phyloP scores from a whole-genome alignment of 2,888 invertebrate species.

The Polymixis lichenea region DNA sequence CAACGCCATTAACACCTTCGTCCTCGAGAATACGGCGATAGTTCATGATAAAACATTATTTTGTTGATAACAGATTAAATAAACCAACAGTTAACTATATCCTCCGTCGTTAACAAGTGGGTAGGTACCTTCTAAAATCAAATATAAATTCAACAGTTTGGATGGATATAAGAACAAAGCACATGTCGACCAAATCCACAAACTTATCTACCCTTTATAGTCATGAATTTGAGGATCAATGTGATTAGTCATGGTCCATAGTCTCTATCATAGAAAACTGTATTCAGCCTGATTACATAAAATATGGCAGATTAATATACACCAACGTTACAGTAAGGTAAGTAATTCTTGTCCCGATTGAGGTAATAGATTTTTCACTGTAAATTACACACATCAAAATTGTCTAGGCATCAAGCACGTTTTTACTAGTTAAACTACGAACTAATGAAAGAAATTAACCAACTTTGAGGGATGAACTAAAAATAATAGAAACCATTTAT shows the following conservation, averaged over 20 bases:
- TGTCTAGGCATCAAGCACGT: no score
- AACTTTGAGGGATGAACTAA: no score
- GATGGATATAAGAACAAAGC: background rate
- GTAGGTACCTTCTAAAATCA: background rate
- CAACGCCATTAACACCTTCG: constrained; percentile 12
- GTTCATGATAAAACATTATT: constrained; percentile 1
- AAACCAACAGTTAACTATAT: constrained; percentile 13
- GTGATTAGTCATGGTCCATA: background rate
- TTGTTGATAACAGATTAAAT: constrained; percentile 10
- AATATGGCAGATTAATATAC: background rate
- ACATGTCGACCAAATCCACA: background rate
- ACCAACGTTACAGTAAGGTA: background rate
- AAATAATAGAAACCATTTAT: no score
- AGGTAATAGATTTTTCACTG: background rate
- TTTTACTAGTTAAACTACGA: no score
- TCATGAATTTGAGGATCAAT: background rate
- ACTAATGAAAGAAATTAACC: no score
- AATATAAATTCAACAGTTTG: background rate
- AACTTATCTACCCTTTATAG: background rate
- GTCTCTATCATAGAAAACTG: background rate
- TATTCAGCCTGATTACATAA: background rate
- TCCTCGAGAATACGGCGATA: background rate
- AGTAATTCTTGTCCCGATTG: background rate
- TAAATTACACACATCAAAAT: background rate
- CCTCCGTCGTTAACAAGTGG: background rate